Percentiles rank a stretch among this genome's conserved stretches.
Conservation (phyloP, 2,888 invertebrate genomes). For the Synergus japonicus region DNA sequence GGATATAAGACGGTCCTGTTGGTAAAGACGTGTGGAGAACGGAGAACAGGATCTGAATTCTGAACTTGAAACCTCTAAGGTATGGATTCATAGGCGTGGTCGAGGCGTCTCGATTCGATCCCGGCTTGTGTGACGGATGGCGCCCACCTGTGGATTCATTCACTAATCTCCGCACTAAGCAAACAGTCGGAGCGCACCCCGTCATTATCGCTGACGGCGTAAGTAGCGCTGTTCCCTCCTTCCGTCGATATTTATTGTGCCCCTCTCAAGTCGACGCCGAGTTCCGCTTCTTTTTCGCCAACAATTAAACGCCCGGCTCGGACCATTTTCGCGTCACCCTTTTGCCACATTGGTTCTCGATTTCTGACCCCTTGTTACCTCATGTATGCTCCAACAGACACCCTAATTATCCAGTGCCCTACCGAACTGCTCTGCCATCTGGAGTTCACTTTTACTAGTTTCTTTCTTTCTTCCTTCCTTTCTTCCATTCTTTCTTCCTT, state of each 20-base stretch:
- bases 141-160: constrained; percentile 78
- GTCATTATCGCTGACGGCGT: constrained; percentile 77
- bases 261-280: constrained; percentile 40
- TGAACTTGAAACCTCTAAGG: not conserved
- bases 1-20: not conserved
- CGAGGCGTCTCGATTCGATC: constrained; percentile 63
- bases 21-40: constrained; percentile 36
- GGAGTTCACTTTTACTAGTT: constrained; percentile 37
- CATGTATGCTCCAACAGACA: constrained; percentile 26
- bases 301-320: constrained; percentile 64
- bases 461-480: not conserved
- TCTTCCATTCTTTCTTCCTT: not conserved
- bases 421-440: constrained; percentile 47
- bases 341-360: constrained; percentile 65
- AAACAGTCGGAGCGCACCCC: constrained; percentile 76
- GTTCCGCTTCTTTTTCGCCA: constrained; percentile 58
- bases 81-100: constrained; percentile 70
- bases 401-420: constrained; percentile 43
- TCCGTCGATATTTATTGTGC: constrained; percentile 71
- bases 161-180: constrained; percentile 78
- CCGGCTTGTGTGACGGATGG: constrained; percentile 75
- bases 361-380: constrained; percentile 36
- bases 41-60: constrained; percentile 49
- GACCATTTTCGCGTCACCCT: constrained; percentile 66
- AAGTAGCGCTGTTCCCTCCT: constrained; percentile 70